Evolutionary conservation across 2,888 invertebrate genomes (phyloP).

Genomic region (Sarcophaga rosellei): DNA sequence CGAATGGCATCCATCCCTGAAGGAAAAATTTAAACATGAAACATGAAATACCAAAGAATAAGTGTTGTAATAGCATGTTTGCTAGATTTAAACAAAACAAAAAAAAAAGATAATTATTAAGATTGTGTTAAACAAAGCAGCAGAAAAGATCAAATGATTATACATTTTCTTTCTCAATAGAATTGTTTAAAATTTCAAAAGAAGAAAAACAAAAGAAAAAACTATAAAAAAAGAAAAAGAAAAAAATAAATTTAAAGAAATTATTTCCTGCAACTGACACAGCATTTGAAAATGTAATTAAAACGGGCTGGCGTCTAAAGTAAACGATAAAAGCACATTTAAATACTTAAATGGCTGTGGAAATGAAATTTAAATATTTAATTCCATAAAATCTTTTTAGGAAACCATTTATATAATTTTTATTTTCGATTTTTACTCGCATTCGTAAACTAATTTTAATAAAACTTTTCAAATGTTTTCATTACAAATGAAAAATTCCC

Average conservation of each 20-base stretch:
- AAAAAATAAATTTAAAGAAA: constrained; percentile 24
- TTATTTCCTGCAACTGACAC: constrained; percentile 10
- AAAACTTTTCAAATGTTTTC: too few species aligned
- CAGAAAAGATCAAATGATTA: constrained; percentile 37
- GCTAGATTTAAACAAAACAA: constrained; percentile 18
- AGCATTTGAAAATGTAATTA: constrained; percentile 5
- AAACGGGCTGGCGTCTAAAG: neutral
- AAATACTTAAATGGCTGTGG: too few species aligned
- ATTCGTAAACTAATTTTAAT: too few species aligned
- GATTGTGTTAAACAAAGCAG: constrained; percentile 38
- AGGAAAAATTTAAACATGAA: neutral
- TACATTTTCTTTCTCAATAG: neutral
- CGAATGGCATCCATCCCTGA: neutral
- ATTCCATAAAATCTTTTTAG: too few species aligned
- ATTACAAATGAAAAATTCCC: too few species aligned
- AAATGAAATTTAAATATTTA: too few species aligned
- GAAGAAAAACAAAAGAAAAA: neutral
- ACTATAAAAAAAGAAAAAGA: too few species aligned
- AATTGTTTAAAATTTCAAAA: constrained; percentile 6
- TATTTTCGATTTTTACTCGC: too few species aligned
- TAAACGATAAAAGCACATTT: too few species aligned
- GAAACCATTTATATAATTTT: too few species aligned
- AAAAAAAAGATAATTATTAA: constrained; percentile 53
- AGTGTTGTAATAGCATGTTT: constrained; percentile 36
- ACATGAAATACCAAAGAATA: constrained; percentile 3